Percentiles rank a stretch among this genome's conserved stretches.
Conservation (phyloP, 2,888 invertebrate species). For the Melipona bicolor region DNA sequence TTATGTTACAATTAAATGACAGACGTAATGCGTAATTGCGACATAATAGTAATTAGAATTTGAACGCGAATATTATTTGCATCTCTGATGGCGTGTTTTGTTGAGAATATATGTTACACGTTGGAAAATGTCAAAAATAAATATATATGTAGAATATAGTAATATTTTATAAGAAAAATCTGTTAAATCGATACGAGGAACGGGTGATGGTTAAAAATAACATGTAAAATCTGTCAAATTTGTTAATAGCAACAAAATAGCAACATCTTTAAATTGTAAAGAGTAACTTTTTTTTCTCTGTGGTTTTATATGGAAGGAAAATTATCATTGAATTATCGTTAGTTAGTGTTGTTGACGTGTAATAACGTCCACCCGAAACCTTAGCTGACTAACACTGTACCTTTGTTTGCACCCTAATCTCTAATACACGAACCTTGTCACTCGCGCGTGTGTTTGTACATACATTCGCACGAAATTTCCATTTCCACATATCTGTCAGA, state of each 20-base stretch:
- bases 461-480: background rate
- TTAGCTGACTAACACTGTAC: background rate
- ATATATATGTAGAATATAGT: no score
- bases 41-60: no score
- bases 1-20: no score
- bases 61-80: no score
- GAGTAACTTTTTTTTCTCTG: background rate
- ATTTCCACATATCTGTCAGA: background rate
- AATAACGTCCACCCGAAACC: background rate
- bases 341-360: background rate
- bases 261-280: background rate
- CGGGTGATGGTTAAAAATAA: no score
- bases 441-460: background rate
- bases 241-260: background rate
- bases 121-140: no score
- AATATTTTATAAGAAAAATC: no score
- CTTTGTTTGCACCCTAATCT: background rate
- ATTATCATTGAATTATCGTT: background rate
- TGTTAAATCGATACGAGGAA: no score
- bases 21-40: no score
- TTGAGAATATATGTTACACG: no score
- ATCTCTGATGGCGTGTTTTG: no score
- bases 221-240: background rate
- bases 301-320: background rate
- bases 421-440: background rate